phyloP scores from a whole-genome alignment of 2,888 invertebrate genomes.

The Nomada hirtipes region DNA sequence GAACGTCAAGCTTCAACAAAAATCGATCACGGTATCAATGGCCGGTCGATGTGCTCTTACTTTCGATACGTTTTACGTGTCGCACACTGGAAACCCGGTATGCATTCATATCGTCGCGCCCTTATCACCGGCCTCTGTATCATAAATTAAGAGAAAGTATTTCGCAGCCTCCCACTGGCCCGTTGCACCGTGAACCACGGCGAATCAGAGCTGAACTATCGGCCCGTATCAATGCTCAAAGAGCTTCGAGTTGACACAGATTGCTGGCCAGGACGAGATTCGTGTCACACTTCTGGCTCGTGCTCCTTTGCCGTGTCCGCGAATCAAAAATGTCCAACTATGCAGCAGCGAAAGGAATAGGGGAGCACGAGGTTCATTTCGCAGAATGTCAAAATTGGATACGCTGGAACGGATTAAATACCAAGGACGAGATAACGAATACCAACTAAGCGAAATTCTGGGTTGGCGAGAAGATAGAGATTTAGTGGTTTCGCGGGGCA shows the following conservation, averaged over 20 bases:
- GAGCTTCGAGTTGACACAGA: slow-evolving; percentile 74
- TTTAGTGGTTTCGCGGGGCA: not conserved
- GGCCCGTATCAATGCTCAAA: slow-evolving; percentile 73
- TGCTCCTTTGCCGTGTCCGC: not conserved
- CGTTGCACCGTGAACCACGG: slow-evolving; percentile 45
- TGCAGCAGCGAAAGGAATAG: not conserved
- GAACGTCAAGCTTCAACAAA: too few relatives aligned
- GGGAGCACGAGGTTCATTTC: not conserved
- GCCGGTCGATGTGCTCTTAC: slow-evolving; percentile 39
- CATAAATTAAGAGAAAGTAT: slow-evolving; percentile 78
- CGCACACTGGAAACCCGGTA: slow-evolving; percentile 19
- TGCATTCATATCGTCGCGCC: slow-evolving; percentile 30
- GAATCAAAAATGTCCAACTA: not conserved
- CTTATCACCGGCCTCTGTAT: slow-evolving; percentile 68
- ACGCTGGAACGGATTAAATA: too few relatives aligned
- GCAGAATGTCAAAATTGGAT: too few relatives aligned
- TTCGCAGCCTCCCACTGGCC: slow-evolving; percentile 46
- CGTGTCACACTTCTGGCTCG: slow-evolving; percentile 15
- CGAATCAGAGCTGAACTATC: slow-evolving; percentile 82
- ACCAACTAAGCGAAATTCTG: not conserved
- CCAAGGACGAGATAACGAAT: too few relatives aligned
- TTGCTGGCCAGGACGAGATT: slow-evolving; percentile 49
- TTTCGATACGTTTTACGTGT: slow-evolving; percentile 38
- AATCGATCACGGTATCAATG: not conserved
- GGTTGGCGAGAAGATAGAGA: not conserved